Evolutionary conservation across 2,888 invertebrate species (phyloP).

Genomic region (Notodonta dromedarius): DNA sequence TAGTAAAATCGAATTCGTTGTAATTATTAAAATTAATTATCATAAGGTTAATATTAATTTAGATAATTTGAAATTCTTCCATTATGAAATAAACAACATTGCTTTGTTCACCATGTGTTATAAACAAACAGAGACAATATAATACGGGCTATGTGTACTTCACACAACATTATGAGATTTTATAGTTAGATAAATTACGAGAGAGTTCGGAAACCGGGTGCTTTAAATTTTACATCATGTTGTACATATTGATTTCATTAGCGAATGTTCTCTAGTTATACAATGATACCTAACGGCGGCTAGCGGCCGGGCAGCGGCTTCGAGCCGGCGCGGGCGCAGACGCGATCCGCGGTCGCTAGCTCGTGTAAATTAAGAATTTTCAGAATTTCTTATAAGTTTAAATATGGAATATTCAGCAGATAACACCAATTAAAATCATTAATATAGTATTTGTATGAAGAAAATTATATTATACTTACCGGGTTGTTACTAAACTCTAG

Average conservation of each 20-base stretch:
- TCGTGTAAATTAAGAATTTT: conserved; percentile 34
- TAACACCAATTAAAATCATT: conserved; percentile 79
- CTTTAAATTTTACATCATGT: conserved; percentile 83
- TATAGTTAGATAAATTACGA: conserved; percentile 80
- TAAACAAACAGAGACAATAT: conserved; percentile 77
- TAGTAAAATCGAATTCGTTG: conserved; percentile 81
- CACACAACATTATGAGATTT: conserved; percentile 71
- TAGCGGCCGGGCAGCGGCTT: conserved; percentile 31
- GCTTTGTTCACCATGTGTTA: conserved; percentile 69
- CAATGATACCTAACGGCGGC: conserved; percentile 49
- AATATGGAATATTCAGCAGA: conserved; percentile 56
- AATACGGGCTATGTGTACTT: conserved; percentile 72
- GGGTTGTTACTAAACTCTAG: conserved; percentile 66
- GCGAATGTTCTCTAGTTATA: conserved; percentile 73
- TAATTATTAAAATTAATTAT: conserved; percentile 69
- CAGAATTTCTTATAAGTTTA: conserved; percentile 40
- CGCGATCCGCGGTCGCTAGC: conserved; percentile 19
- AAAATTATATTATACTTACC: conserved; percentile 52
- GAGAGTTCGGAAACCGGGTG: conserved; percentile 83
- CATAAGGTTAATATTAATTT: conserved; percentile 73
- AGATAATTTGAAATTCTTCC: conserved; percentile 78
- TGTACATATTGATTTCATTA: conserved; percentile 78
- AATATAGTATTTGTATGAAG: conserved; percentile 62
- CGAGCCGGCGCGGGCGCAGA: conserved; percentile 14
- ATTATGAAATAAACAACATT: conserved; percentile 64